These are phyloP conservation scores for Python bivittatus DNA, from an alignment of 2,113 vertebrate species.

Conservation along the genomic window DNA sequence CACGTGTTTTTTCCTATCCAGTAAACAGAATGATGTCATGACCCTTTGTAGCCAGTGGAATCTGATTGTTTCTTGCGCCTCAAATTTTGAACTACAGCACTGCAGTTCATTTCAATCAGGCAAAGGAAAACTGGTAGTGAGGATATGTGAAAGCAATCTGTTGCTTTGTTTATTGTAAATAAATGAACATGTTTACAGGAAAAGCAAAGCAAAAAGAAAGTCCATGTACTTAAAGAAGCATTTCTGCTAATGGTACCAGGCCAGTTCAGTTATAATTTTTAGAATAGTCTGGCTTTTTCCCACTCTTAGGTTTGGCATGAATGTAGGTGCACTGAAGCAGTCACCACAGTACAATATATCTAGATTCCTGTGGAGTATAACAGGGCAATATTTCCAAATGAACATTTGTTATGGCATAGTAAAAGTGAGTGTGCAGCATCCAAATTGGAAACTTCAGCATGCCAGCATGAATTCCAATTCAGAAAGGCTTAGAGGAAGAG, in stretches of 20 bases:
- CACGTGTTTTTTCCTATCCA: background rate
- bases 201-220: background rate
- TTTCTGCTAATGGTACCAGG: background rate
- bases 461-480: background rate
- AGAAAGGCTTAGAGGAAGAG: background rate
- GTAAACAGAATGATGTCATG: background rate
- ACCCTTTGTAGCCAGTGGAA: background rate
- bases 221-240: background rate
- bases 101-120: background rate
- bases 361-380: background rate
- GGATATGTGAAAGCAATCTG: background rate
- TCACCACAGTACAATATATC: background rate
- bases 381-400: conserved; percentile 8
- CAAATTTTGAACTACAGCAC: background rate
- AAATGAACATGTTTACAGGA: background rate
- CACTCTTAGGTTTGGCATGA: background rate
- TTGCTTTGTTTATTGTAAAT: background rate
- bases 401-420: conserved; percentile 9
- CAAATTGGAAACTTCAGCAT: conserved; percentile 18
- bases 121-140: background rate
- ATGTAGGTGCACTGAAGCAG: background rate
- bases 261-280: background rate
- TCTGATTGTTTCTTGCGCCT: background rate
- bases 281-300: background rate
- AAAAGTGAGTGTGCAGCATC: background rate